These are phyloP conservation scores for Sceliomorpha sp. DNA, from an alignment of 2,888 invertebrate species.

Conservation along the genomic window DNA sequence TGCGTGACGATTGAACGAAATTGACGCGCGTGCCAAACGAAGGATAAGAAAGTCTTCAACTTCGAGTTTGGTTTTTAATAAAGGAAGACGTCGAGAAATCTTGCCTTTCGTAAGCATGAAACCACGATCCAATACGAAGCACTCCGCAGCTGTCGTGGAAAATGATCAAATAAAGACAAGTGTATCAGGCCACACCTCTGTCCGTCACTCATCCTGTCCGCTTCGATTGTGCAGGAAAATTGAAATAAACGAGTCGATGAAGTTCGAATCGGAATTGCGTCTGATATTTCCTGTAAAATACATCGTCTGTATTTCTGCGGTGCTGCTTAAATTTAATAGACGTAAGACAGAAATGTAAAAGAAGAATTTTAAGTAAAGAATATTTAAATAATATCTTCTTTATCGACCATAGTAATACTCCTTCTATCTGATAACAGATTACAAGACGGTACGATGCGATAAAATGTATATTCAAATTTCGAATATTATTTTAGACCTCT, in stretches of 20 bases:
- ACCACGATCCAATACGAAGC: conserved; percentile 11
- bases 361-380: too few species aligned
- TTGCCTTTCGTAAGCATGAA: not conserved
- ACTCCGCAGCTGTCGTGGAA: conserved; percentile 6
- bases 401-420: too few species aligned
- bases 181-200: not conserved
- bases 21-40: conserved; percentile 9
- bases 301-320: too few species aligned
- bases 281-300: too few species aligned
- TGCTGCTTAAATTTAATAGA: too few species aligned
- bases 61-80: conserved; percentile 7
- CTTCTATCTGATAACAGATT: too few species aligned
- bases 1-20: too few species aligned
- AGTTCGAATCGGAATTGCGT: conserved; percentile 1
- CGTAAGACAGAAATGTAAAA: too few species aligned
- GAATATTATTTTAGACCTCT: too few species aligned
- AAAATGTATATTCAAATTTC: too few species aligned
- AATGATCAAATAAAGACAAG: conserved; percentile 18
- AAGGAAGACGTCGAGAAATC: not conserved
- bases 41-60: conserved; percentile 9
- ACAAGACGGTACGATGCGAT: too few species aligned
- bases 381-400: too few species aligned
- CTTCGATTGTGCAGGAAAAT: not conserved
- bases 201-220: conserved; percentile 8
- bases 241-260: not conserved